A percentile compares a stretch with the other conserved stretches of the same genome.
These are phyloP conservation scores for Batillaria attramentaria DNA, from an alignment of 1,140 invertebrate species.

Conservation along the genomic window DNA sequence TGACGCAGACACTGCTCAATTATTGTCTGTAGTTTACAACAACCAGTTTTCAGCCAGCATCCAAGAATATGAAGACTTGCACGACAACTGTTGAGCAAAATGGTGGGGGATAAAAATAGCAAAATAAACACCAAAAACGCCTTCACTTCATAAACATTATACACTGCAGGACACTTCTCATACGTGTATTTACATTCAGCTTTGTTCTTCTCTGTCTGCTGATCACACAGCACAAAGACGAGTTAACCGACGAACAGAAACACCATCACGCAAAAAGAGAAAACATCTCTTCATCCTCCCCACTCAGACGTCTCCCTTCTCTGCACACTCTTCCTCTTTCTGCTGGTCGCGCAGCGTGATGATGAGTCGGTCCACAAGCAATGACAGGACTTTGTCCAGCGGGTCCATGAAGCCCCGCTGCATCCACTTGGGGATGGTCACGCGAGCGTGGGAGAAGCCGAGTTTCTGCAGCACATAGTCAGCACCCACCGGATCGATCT, in stretches of 20 bases:
- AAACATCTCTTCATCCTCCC: neutral
- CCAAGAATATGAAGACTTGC: too few relatives aligned
- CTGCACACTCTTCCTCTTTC: slow-evolving; percentile 35
- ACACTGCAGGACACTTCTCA: too few relatives aligned
- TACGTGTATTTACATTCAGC: neutral
- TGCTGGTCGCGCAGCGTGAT: slow-evolving; percentile 59
- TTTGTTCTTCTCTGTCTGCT: neutral
- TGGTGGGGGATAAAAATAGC: too few relatives aligned
- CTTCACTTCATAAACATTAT: neutral
- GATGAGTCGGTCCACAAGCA: slow-evolving; percentile 68
- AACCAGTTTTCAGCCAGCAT: too few relatives aligned
- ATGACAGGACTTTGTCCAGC: slow-evolving; percentile 67
- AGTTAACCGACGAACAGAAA: neutral
- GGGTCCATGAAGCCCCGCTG: slow-evolving; percentile 98
- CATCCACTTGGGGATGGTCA: slow-evolving; percentile 99
- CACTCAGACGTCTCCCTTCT: neutral
- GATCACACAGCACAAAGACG: too few relatives aligned
- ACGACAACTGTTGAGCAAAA: too few relatives aligned
- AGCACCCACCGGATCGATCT: slow-evolving; percentile 96
- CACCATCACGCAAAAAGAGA: neutral
- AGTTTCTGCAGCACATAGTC: slow-evolving; percentile 97
- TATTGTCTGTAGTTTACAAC: too few relatives aligned
- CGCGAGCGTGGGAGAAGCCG: slow-evolving; percentile 95
- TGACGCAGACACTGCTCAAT: too few relatives aligned
- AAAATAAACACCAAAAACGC: neutral